These are phyloP conservation scores for Tangara arthus DNA, from an alignment of 2,797 vertebrate genomes.

Conservation along the genomic window DNA sequence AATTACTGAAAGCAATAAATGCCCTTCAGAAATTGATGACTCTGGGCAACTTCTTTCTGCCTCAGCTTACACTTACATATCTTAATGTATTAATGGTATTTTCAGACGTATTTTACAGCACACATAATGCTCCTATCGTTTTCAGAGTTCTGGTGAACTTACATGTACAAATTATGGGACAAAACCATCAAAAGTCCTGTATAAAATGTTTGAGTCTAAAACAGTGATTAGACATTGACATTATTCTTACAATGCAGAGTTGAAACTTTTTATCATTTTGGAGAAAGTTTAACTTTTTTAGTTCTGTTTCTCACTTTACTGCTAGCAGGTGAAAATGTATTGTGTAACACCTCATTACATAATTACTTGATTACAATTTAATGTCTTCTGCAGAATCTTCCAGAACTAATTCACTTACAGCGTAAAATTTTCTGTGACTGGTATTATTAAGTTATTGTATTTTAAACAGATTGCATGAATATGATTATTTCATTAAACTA, in stretches of 20 bases:
- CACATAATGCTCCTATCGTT: not conserved
- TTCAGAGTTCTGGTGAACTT: not conserved
- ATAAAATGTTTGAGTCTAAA: not conserved
- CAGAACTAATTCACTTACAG: not conserved
- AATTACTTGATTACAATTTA: conserved; percentile 52
- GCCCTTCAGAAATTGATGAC: not conserved
- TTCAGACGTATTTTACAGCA: not conserved
- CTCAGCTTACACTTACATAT: not conserved
- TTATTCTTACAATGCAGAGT: not conserved
- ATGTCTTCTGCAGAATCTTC: conserved; percentile 16
- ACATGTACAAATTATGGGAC: not conserved
- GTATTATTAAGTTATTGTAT: conserved; percentile 28
- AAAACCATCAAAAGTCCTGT: not conserved
- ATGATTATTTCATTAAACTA: conserved; percentile 58
- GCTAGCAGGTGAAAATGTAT: not conserved
- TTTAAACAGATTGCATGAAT: conserved; percentile 32
- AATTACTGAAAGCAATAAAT: not conserved
- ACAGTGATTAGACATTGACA: not conserved
- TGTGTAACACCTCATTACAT: conserved; percentile 39
- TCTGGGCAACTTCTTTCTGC: not conserved
- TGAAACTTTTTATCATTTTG: not conserved
- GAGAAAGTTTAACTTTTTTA: not conserved
- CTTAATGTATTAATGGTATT: not conserved
- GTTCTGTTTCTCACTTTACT: not conserved
- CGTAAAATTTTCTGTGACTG: not conserved